These are phyloP conservation scores for Flexamia atlantica DNA, from an alignment of 2,888 invertebrate genomes.

Conservation along the genomic window DNA sequence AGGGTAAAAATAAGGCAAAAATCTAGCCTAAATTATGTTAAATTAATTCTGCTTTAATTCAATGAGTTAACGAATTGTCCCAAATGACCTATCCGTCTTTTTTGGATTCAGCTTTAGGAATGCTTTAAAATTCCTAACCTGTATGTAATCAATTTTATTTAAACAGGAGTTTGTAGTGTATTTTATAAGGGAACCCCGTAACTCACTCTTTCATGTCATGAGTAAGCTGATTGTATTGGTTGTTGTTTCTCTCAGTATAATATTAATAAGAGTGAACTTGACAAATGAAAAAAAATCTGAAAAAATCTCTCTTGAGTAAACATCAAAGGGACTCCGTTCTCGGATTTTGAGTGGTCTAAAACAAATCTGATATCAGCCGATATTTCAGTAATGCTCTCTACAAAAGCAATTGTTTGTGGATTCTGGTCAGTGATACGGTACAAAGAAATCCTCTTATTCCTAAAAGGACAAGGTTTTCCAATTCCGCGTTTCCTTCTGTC, in stretches of 20 bases:
- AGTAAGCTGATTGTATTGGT: too few relatives aligned
- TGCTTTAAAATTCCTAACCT: too few relatives aligned
- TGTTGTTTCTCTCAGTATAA: neutral
- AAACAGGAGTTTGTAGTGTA: too few relatives aligned
- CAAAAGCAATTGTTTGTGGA: conserved; percentile 35
- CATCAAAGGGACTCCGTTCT: neutral
- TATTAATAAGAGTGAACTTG: neutral
- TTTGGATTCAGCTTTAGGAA: too few relatives aligned
- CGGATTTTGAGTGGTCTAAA: neutral
- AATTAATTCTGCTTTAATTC: too few relatives aligned
- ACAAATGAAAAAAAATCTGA: neutral
- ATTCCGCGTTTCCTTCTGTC: neutral
- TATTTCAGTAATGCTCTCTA: conserved; percentile 14
- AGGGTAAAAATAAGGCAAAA: too few relatives aligned
- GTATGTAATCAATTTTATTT: too few relatives aligned
- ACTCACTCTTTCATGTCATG: too few relatives aligned
- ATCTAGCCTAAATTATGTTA: too few relatives aligned
- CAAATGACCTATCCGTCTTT: too few relatives aligned
- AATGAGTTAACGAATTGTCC: too few relatives aligned
- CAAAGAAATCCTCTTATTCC: conserved; percentile 38
- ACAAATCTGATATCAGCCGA: conserved; percentile 35
- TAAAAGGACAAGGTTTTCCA: conserved; percentile 15
- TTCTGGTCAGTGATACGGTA: conserved; percentile 37
- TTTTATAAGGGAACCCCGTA: too few relatives aligned
- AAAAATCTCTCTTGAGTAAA: neutral